Percentiles rank a stretch among this genome's conserved stretches.
phyloP scores from a whole-genome alignment of 2,888 invertebrate genomes.

The Macrosoma leucophasiata region DNA sequence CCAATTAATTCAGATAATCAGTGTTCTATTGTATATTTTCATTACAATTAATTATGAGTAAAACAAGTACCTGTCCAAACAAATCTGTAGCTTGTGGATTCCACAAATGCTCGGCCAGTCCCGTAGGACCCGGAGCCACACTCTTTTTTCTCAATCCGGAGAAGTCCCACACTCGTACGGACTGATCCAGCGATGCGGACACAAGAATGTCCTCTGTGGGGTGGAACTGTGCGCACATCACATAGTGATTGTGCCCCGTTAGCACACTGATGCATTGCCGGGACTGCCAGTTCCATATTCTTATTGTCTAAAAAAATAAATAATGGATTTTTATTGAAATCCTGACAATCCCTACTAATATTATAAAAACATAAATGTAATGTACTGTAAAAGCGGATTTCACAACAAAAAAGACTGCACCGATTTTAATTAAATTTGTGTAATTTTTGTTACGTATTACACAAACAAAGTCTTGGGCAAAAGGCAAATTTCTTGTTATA shows the following conservation, averaged over 20 bases:
- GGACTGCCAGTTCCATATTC: conserved; percentile 99
- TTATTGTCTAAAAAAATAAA: conserved; percentile 81
- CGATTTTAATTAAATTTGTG: too few relatives aligned
- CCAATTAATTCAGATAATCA: too few relatives aligned
- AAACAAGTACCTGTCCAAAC: conserved; percentile 82
- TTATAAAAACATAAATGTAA: too few relatives aligned
- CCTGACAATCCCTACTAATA: too few relatives aligned
- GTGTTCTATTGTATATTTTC: too few relatives aligned
- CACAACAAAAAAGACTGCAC: too few relatives aligned
- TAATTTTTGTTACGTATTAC: too few relatives aligned
- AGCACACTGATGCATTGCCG: conserved; percentile 95
- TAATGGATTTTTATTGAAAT: conserved; percentile 1
- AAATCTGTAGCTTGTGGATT: conserved; percentile 93
- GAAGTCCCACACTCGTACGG: conserved; percentile 99
- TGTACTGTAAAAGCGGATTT: too few relatives aligned
- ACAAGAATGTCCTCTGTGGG: conserved; percentile 97
- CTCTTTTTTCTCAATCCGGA: conserved; percentile 97
- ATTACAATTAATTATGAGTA: too few relatives aligned
- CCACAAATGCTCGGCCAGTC: conserved; percentile 90
- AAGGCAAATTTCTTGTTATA: too few relatives aligned
- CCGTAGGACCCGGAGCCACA: conserved; percentile 96
- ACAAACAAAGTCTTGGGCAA: too few relatives aligned
- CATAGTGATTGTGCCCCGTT: conserved; percentile 99
- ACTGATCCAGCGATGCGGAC: conserved; percentile 98
- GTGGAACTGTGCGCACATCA: conserved; percentile 99